Conservation (phyloP, 2,888 invertebrate genomes). For the Petrophora chlorosata region DNA sequence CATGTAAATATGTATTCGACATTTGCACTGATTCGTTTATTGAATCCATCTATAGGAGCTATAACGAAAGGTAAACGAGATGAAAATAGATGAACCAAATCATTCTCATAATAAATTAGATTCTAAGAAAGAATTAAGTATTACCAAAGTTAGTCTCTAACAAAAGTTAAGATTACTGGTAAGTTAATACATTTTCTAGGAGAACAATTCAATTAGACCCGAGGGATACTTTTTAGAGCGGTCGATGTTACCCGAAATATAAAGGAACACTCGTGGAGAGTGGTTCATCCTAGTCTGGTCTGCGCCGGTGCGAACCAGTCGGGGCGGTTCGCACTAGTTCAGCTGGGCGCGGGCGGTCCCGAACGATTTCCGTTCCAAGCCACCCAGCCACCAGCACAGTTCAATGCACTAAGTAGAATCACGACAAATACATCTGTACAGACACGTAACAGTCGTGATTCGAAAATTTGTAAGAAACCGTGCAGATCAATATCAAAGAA, state of each 20-base stretch:
- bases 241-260: constrained; percentile 22
- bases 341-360: constrained; percentile 39
- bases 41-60: constrained; percentile 1
- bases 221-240: constrained; percentile 9
- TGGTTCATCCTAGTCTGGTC: constrained; percentile 43
- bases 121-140: not conserved
- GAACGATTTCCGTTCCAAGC: constrained; percentile 57
- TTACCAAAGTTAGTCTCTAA: not conserved
- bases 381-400: constrained; percentile 43
- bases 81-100: not conserved
- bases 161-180: too few species aligned
- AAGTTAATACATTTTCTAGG: constrained; percentile 8
- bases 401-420: constrained; percentile 55
- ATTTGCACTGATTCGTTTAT: constrained; percentile 2
- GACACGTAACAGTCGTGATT: constrained; percentile 5
- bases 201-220: constrained; percentile 9
- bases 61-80: too few species aligned
- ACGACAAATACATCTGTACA: constrained; percentile 9
- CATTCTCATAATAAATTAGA: not conserved
- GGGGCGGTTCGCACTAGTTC: constrained; percentile 53
- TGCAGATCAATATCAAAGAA: constrained; percentile 22
- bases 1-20: constrained; percentile 8
- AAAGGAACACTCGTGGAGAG: constrained; percentile 24
- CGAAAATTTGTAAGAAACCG: constrained; percentile 12
- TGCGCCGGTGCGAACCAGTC: constrained; percentile 58